Evolutionary conservation across 2,113 vertebrate genomes (phyloP), one percentile per base, ranked within the genome.

Genomic region (Lepus americanus): DNA sequence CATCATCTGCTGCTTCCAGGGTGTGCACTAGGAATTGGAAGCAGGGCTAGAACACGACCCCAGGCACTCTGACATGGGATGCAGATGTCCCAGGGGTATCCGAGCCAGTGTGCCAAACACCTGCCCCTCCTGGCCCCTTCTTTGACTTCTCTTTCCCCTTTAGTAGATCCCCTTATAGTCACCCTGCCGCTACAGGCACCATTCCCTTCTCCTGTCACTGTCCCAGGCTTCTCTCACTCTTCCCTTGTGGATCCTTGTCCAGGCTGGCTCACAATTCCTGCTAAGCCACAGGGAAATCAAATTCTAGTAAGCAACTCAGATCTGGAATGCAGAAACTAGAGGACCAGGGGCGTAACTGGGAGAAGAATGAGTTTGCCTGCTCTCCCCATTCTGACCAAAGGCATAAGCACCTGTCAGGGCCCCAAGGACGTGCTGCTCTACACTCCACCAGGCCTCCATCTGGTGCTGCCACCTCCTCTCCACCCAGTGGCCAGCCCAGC

Each of bases 241-340:
- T 69, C 66, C 61, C 16, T 67, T 72, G 36, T 8, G 81, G 76
- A 78, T 20, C 64, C 39, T 92, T 4, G 2, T 25, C 74, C 72
- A 59, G 4, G 6, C 16, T 74, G 92, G n/a, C 76, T 87, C 86
- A 78, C 7, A 63, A 69, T 44, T 89, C 51, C 51, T 79, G n/a
- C 59, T 4, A 49, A 87, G 36, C 59, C 29, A 80, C 81, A 82
- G 78, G 39, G 67, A 89, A 80, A 85, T 7, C 25, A 73, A 73
- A 49, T 77, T 87, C 64, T 64, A 51, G 23, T n/a, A 44, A 64
- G 76, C 8, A 39, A 59, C 49, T 53, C 63, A 3, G 0, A 77
- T 29, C 86, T 84, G 89, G 63, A 82, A 92, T 87, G 87, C 88
- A 82, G 70, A 53, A 90, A 61, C 44, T 44, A 89, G 51, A 44